These are phyloP conservation scores for Vulpes vulpes DNA, from an alignment of 2,113 vertebrate genomes.

Conservation along the genomic window DNA sequence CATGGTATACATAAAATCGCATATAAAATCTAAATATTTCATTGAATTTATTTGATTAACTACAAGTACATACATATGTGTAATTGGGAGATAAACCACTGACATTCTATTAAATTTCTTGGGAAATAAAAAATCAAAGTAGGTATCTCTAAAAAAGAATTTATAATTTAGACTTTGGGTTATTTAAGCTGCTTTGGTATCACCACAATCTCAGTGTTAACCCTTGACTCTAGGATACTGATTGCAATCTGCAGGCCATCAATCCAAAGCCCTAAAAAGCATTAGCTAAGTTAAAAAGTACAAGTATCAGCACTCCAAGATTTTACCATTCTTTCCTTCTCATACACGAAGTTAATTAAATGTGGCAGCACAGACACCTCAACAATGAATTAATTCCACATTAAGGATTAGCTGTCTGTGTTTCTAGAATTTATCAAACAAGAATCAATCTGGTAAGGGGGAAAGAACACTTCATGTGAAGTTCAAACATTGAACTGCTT, in stretches of 20 bases:
- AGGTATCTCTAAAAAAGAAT: background rate
- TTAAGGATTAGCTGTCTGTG: conserved; percentile 50
- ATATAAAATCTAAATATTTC: background rate
- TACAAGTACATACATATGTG: background rate
- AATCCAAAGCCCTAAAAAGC: background rate
- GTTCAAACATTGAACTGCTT: conserved; percentile 26
- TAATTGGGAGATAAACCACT: background rate
- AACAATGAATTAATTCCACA: conserved; percentile 53
- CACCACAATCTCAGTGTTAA: background rate
- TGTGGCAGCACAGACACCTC: conserved; percentile 1
- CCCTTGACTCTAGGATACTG: background rate
- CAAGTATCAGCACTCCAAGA: background rate
- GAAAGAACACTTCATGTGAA: conserved; percentile 33
- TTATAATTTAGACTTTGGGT: background rate
- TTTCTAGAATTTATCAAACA: conserved; percentile 58
- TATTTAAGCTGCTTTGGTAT: background rate
- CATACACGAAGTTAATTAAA: conserved; percentile 1
- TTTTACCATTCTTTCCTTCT: background rate
- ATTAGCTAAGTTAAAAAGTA: background rate
- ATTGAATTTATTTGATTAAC: background rate
- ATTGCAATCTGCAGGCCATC: background rate
- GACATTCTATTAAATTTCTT: background rate
- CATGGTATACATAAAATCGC: background rate
- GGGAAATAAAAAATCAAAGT: background rate
- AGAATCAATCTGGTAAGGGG: background rate